Percentiles rank a stretch among this genome's conserved stretches.
Evolutionary conservation across 2,113 vertebrate genomes (phyloP).

Genomic region (Cavia aperea): DNA sequence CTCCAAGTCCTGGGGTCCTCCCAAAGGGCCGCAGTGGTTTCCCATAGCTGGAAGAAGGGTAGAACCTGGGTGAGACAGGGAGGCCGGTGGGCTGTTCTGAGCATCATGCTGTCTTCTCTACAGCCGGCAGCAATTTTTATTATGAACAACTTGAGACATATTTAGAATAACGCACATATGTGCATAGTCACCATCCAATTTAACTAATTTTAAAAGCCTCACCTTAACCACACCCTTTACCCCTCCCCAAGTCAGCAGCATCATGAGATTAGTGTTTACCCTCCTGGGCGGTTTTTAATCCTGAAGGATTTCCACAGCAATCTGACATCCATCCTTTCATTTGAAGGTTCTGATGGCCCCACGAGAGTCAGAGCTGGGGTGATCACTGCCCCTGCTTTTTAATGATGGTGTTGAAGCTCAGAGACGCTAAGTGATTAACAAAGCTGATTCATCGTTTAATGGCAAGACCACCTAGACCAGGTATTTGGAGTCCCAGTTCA

Average conservation of each 20-base stretch:
- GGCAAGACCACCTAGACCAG: background rate
- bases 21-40: slow-evolving; percentile 73
- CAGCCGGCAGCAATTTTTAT: background rate
- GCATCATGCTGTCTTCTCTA: background rate
- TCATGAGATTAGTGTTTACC: background rate
- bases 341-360: background rate
- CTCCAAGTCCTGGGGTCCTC: slow-evolving; percentile 72
- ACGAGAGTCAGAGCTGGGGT: background rate
- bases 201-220: background rate
- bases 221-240: background rate
- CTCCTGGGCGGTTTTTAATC: background rate
- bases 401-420: background rate
- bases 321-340: background rate
- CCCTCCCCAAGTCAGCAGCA: no score
- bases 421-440: background rate
- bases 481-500: background rate
- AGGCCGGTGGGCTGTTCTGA: background rate
- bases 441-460: background rate
- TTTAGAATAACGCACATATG: background rate
- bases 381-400: background rate
- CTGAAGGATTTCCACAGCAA: background rate
- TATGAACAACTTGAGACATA: background rate
- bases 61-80: background rate
- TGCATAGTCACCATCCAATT: background rate
- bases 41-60: slow-evolving; percentile 73